Conservation (phyloP, 2,888 invertebrate genomes). For the Epinotia nisella region DNA sequence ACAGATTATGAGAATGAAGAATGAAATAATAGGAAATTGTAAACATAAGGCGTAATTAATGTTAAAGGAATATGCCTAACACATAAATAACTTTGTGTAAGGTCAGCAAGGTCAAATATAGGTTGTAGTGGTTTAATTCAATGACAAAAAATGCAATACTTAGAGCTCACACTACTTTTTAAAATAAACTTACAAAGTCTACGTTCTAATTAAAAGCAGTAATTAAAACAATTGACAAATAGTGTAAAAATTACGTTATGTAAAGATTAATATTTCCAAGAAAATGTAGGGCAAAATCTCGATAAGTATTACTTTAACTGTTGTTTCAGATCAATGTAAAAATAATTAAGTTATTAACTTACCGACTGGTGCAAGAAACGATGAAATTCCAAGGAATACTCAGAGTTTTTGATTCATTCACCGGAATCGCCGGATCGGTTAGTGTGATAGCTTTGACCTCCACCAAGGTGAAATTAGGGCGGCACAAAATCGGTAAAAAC, state of each 20-base stretch:
- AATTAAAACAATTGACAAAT: conserved; percentile 38
- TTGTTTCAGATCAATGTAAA: not conserved
- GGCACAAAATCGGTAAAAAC: conserved; percentile 26
- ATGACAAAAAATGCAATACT: not conserved
- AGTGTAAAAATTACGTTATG: conserved; percentile 33
- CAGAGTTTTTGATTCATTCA: conserved; percentile 42
- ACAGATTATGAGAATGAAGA: not conserved
- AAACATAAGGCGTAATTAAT: not conserved
- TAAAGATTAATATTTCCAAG: conserved; percentile 20
- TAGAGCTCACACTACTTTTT: not conserved
- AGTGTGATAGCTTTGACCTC: conserved; percentile 70
- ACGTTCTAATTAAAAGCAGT: conserved; percentile 21
- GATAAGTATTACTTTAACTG: not conserved
- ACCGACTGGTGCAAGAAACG: conserved; percentile 20
- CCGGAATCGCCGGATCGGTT: conserved; percentile 45
- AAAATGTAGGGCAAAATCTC: not conserved
- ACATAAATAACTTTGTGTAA: conserved; percentile 31
- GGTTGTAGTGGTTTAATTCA: conserved; percentile 50
- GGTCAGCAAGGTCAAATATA: conserved; percentile 60
- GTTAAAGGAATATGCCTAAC: not conserved
- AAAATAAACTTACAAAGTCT: not conserved
- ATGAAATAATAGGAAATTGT: not conserved
- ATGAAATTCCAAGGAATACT: conserved; percentile 28
- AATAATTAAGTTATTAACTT: conserved; percentile 10
- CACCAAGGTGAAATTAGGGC: conserved; percentile 78